Base-by-base conservation (phyloP, 2,888 invertebrate genomes). In the Allolobophora icterica region DNA sequence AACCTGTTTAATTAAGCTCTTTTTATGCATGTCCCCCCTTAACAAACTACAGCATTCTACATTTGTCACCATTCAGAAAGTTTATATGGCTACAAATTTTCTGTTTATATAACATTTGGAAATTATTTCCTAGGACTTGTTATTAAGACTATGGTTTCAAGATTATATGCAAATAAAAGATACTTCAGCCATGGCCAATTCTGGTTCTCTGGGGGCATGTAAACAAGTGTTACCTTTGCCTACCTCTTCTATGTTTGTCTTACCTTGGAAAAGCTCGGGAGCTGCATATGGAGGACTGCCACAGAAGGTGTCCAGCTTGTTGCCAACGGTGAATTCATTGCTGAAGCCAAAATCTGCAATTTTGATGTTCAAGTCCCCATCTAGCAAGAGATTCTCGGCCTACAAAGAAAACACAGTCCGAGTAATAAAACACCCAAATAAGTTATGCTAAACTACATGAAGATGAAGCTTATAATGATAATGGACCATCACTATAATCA, bases 351-450 rank as follows among this genome's bases (percentile, higher is more conserved):
- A 99, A 96, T 99, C 99, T 89, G 99, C 99, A 95, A 99, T 99
- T 96, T 99, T 99, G 94, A 99, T 99, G 96, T 99, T 99, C 98
- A 99, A 98, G 96, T 99, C 99, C 96, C 98, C 98, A 96, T 99
- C 99, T 95, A 99, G 96, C 94, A 99, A 96, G 94, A 99, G 97
- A 96, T 99, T 99, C 96, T 99, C 99, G 95, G 99, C 99, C 97
- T 99, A 94, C 19, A 90, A 84, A 35, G 42, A 91, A 89, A 58
- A 58, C 0, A 30, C 89, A 89, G 89, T 1, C 24, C 34, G 35
- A 89, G 38, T 30, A 2, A 89, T 34, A 19, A 89, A 40, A 24
- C 1, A 5, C 24, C 89, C 34, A 89, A 35, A 38, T 8, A 33
- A 84, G 33, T 21, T 15, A 45, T 45, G 45, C 3, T 38, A 8